Conservation (phyloP, 1,140 invertebrate genomes). For the Charaxes varanes region DNA sequence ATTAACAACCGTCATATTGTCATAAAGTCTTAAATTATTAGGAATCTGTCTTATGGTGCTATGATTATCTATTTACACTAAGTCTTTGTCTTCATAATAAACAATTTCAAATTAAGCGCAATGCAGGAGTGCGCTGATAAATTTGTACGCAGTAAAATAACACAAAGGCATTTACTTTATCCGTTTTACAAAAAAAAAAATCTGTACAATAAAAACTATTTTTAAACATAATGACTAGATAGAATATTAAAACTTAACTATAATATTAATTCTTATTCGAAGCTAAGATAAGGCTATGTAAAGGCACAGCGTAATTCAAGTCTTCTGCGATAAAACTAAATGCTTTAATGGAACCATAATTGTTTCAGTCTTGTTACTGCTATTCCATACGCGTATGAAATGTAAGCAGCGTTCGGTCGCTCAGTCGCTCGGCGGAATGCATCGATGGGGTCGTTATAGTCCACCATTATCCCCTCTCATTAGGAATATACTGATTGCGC, state of each 20-base stretch:
- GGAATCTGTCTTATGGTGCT: constrained; percentile 67
- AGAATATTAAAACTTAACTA: constrained; percentile 48
- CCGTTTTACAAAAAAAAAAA: constrained; percentile 14
- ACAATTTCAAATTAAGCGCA: constrained; percentile 1
- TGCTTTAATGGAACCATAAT: constrained; percentile 60
- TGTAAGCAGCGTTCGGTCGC: constrained; percentile 49
- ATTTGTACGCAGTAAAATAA: constrained; percentile 2
- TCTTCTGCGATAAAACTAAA: constrained; percentile 57
- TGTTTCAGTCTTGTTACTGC: constrained; percentile 58
- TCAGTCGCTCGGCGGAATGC: constrained; percentile 58
- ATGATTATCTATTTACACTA: constrained; percentile 48
- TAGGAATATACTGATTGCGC: constrained; percentile 73
- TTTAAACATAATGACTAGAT: constrained; percentile 67
- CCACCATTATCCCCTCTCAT: constrained; percentile 69
- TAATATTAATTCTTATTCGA: constrained; percentile 47
- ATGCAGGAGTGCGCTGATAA: neutral
- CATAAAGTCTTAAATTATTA: constrained; percentile 63
- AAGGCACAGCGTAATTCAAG: constrained; percentile 62
- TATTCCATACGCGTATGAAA: constrained; percentile 59
- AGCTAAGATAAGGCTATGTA: constrained; percentile 50
- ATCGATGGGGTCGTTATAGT: constrained; percentile 66
- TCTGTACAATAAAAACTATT: constrained; percentile 29
- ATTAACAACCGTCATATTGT: constrained; percentile 32
- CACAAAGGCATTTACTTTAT: neutral
- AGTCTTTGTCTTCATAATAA: constrained; percentile 57